Evolutionary conservation across 2,113 vertebrate genomes (phyloP), one percentile per base, ranked within the genome.

Genomic region (Mustela nigripes): DNA sequence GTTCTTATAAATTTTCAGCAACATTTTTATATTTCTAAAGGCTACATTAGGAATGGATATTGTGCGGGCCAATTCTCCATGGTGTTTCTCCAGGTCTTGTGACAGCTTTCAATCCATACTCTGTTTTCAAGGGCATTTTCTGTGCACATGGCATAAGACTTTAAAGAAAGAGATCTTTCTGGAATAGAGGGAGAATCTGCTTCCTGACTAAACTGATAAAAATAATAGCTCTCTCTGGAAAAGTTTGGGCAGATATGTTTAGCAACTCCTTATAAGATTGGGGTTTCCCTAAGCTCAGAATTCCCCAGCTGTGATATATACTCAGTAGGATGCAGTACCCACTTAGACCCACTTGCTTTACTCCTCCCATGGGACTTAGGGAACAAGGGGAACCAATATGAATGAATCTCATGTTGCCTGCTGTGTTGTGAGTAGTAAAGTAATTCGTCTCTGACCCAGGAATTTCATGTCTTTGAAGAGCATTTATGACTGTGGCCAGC

Each of bases 1-100:
- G 36, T 95, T 50, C 42, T 73, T 80, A 53, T 69, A 60, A 89
- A 63, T 87, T 91, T 95, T 82, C 33, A 63, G 62, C 28, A 93
- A 82, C 9, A 42, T 62, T 58, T 81, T 89, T 82, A 42, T 63
- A 45, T 86, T 80, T 85, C 36, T 78, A 71, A 92, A 94, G 74
- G 48, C 9, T 16, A 42, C 21, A 65, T 71, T 14, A 82, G 71
- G 26, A 67, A 12, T 56, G 6, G 45, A 24, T 73, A 36, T 69
- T 28, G 1, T 63, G 84, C 16, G 50, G 19, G 19, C 67, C 19
- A 83, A 9, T n/a, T 65, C 33, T 83, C 11, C 7, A 50, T 56
- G n/a, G 9, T 5, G 4, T 92, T 67, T 93, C 80, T 67, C 19
- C 2, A 63, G 2, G 31, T 92, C 62, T 79, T 45, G 26, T 21